These are phyloP conservation scores for Dendrolimus punctatus DNA, from an alignment of 1,140 invertebrate genomes.

Conservation along the genomic window DNA sequence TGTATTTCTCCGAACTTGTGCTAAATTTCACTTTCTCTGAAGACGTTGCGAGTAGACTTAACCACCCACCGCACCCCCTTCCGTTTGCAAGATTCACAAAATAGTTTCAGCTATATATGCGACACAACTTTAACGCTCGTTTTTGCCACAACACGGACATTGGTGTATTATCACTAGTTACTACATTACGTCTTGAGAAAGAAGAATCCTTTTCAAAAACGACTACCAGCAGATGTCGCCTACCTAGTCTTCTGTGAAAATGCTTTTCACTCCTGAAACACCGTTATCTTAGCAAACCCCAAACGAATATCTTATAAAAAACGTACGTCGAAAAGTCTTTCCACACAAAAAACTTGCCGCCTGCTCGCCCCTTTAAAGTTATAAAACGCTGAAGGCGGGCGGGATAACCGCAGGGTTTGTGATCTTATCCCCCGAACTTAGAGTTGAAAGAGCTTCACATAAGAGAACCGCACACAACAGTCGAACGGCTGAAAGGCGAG, in stretches of 20 bases:
- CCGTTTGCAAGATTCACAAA: slow-evolving; percentile 43
- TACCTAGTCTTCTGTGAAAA: slow-evolving; percentile 26
- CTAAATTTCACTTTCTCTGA: slow-evolving; percentile 71
- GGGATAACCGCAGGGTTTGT: slow-evolving; percentile 25
- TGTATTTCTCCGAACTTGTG: slow-evolving; percentile 69
- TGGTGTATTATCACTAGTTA: background rate
- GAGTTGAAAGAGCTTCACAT: slow-evolving; percentile 33
- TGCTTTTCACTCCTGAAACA: slow-evolving; percentile 49
- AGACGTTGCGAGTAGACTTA: slow-evolving; percentile 66
- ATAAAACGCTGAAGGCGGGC: slow-evolving; percentile 58
- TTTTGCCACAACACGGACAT: background rate
- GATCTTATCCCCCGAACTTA: slow-evolving; percentile 37
- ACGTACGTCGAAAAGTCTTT: slow-evolving; percentile 69
- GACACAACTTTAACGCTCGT: slow-evolving; percentile 4
- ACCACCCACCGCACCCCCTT: slow-evolving; percentile 44
- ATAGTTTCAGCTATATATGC: slow-evolving; percentile 22
- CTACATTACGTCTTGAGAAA: background rate
- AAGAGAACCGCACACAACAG: slow-evolving; percentile 31
- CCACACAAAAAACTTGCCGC: slow-evolving; percentile 62
- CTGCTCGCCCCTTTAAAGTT: slow-evolving; percentile 58
- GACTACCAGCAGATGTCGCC: too few relatives aligned
- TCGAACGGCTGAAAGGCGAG: slow-evolving; percentile 59
- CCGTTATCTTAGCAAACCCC: slow-evolving; percentile 67
- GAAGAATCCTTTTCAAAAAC: background rate
- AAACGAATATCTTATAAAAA: slow-evolving; percentile 69